Evolutionary conservation across 2,888 invertebrate genomes (phyloP), one percentile per base, ranked within the genome.

Genomic region (Drosophila mercatorum): DNA sequence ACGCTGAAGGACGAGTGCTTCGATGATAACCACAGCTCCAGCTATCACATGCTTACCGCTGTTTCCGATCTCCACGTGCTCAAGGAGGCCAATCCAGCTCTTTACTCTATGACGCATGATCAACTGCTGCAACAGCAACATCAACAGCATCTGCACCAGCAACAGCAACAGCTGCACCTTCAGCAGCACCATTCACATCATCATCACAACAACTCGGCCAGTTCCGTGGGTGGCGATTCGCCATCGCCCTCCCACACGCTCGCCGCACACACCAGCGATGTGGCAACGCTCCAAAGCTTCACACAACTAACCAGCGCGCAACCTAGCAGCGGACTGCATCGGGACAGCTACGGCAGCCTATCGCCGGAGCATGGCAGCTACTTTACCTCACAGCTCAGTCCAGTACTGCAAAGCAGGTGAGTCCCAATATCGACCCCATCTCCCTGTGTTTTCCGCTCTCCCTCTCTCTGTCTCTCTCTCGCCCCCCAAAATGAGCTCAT

Each of bases 1-100:
- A 92, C 93, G 12, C 83, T 93, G 1, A 93, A 93, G 75, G 93
- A 92, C 63, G 93, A 93, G 68, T 92, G 92, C 67, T 81, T 91
- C 22, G 92, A 92, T 41, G 92, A 92, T 11, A 91, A 90, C 73
- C 91, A 92, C 55, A 69, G 75, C 34, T 81, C 89, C 22, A 92
- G 91, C 69, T 93, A 93, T 75, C 86, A 92, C 46, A 91, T 93
- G 53, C 72, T 93, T 22, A 90, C 91, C 26, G 84, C 92, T n/a
- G 91, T 90, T 1, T 81, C 83, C 7, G 92, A 92, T 66, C 65
- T 92, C 31, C 92, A 92, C 14, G 81, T 89, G 4, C 72, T 92
- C 0, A 92, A 93, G 71, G 92, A 92, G 5, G 66, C 84, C 34
- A 83, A 86, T 62, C 72, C 84, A 0, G 41, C 70, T n/a, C 77